Conservation (phyloP, 2,113 vertebrate genomes). For the Psammodynastes pulverulentus region DNA sequence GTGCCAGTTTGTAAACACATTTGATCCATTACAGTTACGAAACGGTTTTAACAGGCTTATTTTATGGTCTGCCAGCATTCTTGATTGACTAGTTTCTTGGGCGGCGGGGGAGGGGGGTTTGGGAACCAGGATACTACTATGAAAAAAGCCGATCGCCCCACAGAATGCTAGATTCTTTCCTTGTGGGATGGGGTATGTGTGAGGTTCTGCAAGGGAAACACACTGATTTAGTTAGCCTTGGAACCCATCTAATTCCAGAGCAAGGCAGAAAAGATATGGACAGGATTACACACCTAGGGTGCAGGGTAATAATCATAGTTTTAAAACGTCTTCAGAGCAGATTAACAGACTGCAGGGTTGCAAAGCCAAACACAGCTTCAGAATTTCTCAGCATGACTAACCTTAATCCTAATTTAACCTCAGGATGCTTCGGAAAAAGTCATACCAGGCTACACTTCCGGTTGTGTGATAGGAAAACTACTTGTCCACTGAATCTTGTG, state of each 20-base stretch:
- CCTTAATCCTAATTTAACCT: background rate
- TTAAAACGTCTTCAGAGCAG: background rate
- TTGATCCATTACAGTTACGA: background rate
- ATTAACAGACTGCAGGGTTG: background rate
- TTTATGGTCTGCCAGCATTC: background rate
- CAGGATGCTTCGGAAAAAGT: background rate
- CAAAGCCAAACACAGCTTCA: background rate
- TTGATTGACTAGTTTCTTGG: background rate
- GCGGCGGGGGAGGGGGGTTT: too few species aligned
- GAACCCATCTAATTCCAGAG: background rate
- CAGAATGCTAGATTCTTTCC: background rate
- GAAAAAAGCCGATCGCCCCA: background rate
- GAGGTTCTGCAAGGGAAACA: background rate
- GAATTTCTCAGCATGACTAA: background rate
- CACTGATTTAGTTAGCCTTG: background rate
- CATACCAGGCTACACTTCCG: background rate
- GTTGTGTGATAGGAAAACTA: background rate
- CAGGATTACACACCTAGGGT: background rate
- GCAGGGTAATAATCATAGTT: background rate
- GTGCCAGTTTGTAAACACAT: background rate
- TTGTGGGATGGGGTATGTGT: background rate
- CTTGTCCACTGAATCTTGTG: background rate
- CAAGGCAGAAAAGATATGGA: background rate
- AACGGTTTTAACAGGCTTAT: background rate
- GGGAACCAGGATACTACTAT: background rate